Percentiles rank a stretch among this genome's conserved stretches.
Evolutionary conservation across 2,113 vertebrate species (phyloP).

Genomic region (Indicator indicator): DNA sequence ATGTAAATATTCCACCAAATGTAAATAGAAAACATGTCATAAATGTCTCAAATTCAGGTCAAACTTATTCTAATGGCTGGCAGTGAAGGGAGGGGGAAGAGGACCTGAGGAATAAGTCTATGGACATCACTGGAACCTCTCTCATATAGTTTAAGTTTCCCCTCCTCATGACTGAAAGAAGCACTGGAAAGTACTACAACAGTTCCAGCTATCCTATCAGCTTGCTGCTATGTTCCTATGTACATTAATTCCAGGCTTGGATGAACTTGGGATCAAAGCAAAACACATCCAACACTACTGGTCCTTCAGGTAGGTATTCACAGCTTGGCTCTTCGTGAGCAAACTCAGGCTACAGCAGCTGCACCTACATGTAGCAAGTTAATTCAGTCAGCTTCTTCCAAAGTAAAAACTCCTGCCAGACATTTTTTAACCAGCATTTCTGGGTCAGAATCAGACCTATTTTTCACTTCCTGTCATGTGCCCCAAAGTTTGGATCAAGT

Average conservation of each 20-base stretch:
- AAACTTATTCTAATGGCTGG: background rate
- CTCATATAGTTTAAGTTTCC: background rate
- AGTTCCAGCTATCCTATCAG: background rate
- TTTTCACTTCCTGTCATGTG: background rate
- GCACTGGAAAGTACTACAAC: background rate
- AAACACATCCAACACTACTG: background rate
- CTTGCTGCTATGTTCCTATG: background rate
- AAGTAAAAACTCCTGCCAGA: background rate
- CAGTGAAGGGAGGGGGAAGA: background rate
- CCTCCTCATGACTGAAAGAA: background rate
- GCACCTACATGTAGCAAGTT: background rate
- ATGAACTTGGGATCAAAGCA: background rate
- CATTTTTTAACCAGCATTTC: background rate
- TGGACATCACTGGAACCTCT: background rate
- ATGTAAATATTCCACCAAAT: background rate
- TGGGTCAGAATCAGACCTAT: background rate
- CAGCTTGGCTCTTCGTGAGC: background rate
- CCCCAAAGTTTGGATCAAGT: background rate
- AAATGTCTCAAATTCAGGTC: background rate
- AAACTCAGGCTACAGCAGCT: background rate
- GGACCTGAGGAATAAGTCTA: background rate
- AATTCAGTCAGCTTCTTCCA: background rate
- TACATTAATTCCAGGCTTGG: background rate
- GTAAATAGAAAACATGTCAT: background rate
- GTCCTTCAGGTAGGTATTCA: background rate